Percentiles rank a stretch among this genome's conserved stretches.
phyloP scores from a whole-genome alignment of 2,797 vertebrate species.

The Typhlichthys eigenmanni region DNA sequence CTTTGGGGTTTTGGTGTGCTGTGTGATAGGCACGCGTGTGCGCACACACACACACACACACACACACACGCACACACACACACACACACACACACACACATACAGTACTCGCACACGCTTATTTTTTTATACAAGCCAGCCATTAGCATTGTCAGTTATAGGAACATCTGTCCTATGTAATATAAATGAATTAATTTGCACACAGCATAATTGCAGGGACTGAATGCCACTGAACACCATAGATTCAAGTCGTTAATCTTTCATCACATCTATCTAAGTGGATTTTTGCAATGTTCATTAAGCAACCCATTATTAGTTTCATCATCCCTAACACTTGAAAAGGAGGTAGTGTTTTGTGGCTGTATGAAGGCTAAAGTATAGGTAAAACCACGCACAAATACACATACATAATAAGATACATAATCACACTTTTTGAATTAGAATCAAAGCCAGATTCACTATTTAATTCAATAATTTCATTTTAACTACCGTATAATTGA shows the following conservation, averaged over 20 bases:
- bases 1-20: constrained; percentile 35
- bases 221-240: constrained; percentile 29
- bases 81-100: constrained; percentile 13
- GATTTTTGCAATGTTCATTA: constrained; percentile 36
- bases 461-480: no score
- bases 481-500: no score
- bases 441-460: no score
- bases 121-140: constrained; percentile 22
- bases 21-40: neutral
- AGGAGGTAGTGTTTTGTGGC: constrained; percentile 36
- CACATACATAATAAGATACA: no score
- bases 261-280: constrained; percentile 38
- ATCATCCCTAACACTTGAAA: constrained; percentile 28
- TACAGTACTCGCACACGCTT: no score
- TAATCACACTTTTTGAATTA: no score
- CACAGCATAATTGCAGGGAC: constrained; percentile 49
- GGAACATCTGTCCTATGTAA: constrained; percentile 58
- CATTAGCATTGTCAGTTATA: constrained; percentile 63
- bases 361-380: constrained; percentile 1
- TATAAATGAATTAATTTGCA: constrained; percentile 49
- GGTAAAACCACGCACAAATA: no score
- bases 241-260: constrained; percentile 52
- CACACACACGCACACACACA: constrained; percentile 15
- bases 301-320: constrained; percentile 44
- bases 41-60: constrained; percentile 6